Base-by-base conservation (phyloP, 1,140 invertebrate species). In the Aphaenogaster floridana region DNA sequence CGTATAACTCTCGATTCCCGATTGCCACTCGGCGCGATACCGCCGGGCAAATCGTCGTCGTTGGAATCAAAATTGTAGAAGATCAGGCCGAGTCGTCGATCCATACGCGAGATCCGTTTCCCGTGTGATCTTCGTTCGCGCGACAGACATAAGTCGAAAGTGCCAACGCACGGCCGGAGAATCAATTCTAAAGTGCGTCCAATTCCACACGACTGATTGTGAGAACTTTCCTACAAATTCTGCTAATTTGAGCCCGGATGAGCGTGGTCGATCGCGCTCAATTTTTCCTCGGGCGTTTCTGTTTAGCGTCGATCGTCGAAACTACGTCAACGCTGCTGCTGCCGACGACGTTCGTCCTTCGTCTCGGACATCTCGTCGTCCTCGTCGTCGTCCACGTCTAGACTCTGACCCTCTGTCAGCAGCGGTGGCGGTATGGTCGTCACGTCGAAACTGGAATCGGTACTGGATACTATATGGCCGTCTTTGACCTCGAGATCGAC, bases 401-500 rank as follows among this genome's bases (percentile, higher is more conserved):
- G 87, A 59, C 90, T 94, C 21, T 91, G 93, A n/a, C 57, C 50
- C 36, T 97, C 96, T 36, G 96, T 96, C 72, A 97, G 94, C 36
- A 97, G 93, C 9, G 97, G 97, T 39, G 97, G 97, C 1, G 97
- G 97, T 78, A 97, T 96, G 48, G 96, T 97, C 4, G 97, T 96
- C 0, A 97, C 96, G 89, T 97, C 97, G 91, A 97, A 97, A 91
- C 96, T 97, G 57, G 96, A 96, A 89, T 97, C 96, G 15, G 96
- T 96, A 57, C 96, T 96, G 17, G 95, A 95, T 1, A 95, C 92
- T 45, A 95, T 94, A 28, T 95, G 95, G 13, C 95, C 94, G 79
- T 95, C 94, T 78, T 95, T 95, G 0, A 95, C 92, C 84, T 96
- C 95, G 15, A 95, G 86, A 86, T 96, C 95, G 2, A 95, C 92